Conservation (phyloP, 2,797 vertebrate genomes). For the Anguilla obscura region DNA sequence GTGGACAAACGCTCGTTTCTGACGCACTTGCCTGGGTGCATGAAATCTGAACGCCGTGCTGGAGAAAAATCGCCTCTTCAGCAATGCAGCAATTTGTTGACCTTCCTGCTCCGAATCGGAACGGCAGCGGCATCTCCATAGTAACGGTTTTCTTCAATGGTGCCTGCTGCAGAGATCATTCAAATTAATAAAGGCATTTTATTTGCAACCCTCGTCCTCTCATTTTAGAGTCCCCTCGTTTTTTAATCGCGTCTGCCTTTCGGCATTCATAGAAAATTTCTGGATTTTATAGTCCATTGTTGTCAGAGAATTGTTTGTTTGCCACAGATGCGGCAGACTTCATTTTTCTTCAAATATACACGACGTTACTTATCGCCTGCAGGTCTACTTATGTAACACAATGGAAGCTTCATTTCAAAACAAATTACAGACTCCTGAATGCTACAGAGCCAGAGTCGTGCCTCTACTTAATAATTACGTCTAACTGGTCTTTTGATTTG, state of each 20-base stretch:
- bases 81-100: slow-evolving; percentile 54
- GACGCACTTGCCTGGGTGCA: not conserved
- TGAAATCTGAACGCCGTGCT: slow-evolving; percentile 42
- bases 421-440: slow-evolving; percentile 43
- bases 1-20: not conserved
- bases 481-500: slow-evolving; percentile 18
- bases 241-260: slow-evolving; percentile 37
- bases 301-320: slow-evolving; percentile 33
- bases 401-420: slow-evolving; percentile 36
- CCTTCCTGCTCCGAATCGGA: slow-evolving; percentile 48
- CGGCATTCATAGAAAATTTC: not conserved
- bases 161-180: slow-evolving; percentile 42
- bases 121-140: slow-evolving; percentile 56
- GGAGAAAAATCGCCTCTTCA: slow-evolving; percentile 33
- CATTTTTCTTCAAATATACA: slow-evolving; percentile 42
- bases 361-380: slow-evolving; percentile 40
- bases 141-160: slow-evolving; percentile 60
- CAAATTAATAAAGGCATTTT: slow-evolving; percentile 49
- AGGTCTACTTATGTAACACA: slow-evolving; percentile 45
- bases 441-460: slow-evolving; percentile 41
- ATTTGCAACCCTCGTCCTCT: slow-evolving; percentile 24
- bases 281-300: slow-evolving; percentile 29
- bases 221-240: slow-evolving; percentile 13
- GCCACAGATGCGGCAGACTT: slow-evolving; percentile 22
- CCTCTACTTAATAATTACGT: slow-evolving; percentile 14